Percentiles rank a stretch among this genome's conserved stretches.
phyloP scores from a whole-genome alignment of 2,797 vertebrate species.

The Pipistrellus pygmaeus region DNA sequence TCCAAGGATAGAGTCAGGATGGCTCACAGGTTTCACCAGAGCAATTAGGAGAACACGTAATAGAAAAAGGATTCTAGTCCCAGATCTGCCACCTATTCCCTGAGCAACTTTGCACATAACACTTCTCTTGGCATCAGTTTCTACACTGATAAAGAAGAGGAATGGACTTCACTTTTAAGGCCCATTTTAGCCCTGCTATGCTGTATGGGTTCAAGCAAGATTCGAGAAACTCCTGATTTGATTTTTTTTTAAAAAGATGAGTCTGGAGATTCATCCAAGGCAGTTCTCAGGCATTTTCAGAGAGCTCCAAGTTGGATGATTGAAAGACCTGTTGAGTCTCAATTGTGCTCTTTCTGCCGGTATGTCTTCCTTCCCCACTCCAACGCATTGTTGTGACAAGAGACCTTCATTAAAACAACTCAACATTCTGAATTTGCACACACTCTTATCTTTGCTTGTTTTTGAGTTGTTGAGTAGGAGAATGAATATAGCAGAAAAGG shows the following conservation, averaged over 20 bases:
- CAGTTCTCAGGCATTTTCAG: background rate
- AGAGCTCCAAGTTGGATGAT: background rate
- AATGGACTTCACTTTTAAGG: background rate
- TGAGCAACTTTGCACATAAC: background rate
- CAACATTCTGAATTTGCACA: background rate
- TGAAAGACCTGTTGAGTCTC: background rate
- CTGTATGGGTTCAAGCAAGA: background rate
- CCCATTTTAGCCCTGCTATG: background rate
- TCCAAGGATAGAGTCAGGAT: background rate
- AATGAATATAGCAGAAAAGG: background rate
- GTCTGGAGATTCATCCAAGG: background rate
- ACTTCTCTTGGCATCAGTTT: constrained; percentile 8
- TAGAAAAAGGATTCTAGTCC: background rate
- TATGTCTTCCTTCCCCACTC: background rate
- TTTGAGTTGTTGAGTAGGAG: background rate
- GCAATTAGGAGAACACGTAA: background rate
- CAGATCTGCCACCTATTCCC: background rate
- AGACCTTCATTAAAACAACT: background rate
- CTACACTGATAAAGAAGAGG: background rate
- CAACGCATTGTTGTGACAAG: background rate
- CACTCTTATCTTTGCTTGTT: background rate
- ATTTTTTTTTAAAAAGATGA: background rate
- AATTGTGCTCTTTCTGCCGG: background rate
- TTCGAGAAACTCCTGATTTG: background rate
- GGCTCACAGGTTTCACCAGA: background rate